A percentile compares a stretch with the other conserved stretches of the same genome.
phyloP scores from a whole-genome alignment of 2,113 vertebrate genomes.

The Rafetus swinhoei region DNA sequence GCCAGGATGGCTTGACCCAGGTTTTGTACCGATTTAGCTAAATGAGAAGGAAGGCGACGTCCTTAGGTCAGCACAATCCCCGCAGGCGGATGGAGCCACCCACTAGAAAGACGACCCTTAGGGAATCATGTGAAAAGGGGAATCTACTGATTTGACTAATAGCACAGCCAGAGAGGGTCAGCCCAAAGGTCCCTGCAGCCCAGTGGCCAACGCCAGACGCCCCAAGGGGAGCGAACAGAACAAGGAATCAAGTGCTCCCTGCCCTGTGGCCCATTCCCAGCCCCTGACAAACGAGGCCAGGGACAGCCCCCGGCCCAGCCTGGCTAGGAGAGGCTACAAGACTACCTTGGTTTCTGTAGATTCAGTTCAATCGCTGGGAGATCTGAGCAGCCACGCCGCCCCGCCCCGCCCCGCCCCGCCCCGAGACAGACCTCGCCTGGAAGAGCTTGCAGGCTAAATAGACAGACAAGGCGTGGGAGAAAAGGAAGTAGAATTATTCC shows the following conservation, averaged over 20 bases:
- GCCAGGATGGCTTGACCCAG: rapidly evolving
- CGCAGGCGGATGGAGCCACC: not conserved
- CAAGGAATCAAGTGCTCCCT: no score
- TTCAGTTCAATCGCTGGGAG: not conserved
- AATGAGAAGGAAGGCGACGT: not conserved
- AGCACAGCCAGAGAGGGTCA: no score
- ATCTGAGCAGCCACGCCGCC: not conserved
- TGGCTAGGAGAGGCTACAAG: no score
- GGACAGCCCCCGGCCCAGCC: no score
- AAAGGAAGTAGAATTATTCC: not conserved
- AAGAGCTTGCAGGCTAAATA: not conserved
- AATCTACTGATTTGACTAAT: not conserved
- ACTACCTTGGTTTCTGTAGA: not conserved
- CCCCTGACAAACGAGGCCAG: no score
- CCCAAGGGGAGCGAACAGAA: no score
- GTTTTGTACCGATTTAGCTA: not conserved
- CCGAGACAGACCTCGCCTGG: not conserved
- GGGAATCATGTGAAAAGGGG: not conserved
- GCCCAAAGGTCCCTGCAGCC: no score
- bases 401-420: no score
- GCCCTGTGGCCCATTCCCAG: no score
- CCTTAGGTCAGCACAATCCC: not conserved
- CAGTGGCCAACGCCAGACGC: no score
- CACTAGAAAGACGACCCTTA: no score
- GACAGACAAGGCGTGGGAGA: not conserved